Evolutionary conservation across 37 sponge, comb jelly and placozoan species (phyloP).

Genomic region (Eunapius fragilis): DNA sequence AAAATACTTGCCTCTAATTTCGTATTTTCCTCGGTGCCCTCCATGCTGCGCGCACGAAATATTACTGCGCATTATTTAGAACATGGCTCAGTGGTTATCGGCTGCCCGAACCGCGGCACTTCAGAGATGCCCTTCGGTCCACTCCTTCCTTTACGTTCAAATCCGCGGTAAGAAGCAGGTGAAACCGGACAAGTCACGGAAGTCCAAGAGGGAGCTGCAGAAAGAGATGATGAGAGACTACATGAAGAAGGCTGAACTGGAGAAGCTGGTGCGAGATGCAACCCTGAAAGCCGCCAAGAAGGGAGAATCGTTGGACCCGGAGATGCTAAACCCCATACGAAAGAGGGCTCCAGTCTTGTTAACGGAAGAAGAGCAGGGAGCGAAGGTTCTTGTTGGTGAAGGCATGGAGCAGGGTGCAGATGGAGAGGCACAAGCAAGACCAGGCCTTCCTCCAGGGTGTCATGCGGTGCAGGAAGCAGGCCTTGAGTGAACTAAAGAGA

Average conservation of each 20-base stretch:
- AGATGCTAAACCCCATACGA: slow-evolving; percentile 82
- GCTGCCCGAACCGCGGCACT: neutral
- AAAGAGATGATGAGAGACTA: slow-evolving; percentile 48
- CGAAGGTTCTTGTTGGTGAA: slow-evolving; percentile 61
- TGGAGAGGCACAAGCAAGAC: slow-evolving; percentile 64
- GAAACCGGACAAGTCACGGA: slow-evolving; percentile 18
- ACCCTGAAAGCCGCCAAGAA: slow-evolving; percentile 55
- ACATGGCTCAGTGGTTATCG: neutral
- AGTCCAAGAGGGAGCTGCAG: slow-evolving; percentile 39
- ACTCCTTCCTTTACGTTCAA: neutral
- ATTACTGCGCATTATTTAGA: slow-evolving; percentile 40
- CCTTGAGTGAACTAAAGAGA: slow-evolving; percentile 78
- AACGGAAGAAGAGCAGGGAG: slow-evolving; percentile 61
- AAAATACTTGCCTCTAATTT: slow-evolving; percentile 12
- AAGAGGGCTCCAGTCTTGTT: slow-evolving; percentile 50
- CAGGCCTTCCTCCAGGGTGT: slow-evolving; percentile 35
- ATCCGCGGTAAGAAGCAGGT: slow-evolving; percentile 42
- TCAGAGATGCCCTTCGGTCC: neutral
- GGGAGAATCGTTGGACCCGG: slow-evolving; percentile 85
- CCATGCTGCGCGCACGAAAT: neutral
- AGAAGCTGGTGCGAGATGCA: slow-evolving; percentile 44
- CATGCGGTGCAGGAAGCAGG: slow-evolving; percentile 60
- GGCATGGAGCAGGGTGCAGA: slow-evolving; percentile 67
- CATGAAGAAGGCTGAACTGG: slow-evolving; percentile 43
- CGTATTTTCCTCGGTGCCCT: neutral